Conservation (phyloP, 2,797 vertebrate genomes). For the Macropus fuliginosus region DNA sequence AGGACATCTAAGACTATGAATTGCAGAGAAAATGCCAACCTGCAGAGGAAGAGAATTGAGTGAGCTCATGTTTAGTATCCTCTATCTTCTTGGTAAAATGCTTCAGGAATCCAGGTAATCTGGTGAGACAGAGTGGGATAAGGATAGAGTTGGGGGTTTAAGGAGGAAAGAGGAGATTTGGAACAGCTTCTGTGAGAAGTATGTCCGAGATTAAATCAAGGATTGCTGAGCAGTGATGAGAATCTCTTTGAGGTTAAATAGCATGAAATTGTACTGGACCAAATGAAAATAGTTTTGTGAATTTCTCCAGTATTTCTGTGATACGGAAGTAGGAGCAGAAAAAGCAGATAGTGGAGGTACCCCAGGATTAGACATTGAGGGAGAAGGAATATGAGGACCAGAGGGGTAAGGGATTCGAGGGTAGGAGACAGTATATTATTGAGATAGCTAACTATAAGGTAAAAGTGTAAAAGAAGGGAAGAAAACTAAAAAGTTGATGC, state of each 20-base stretch:
- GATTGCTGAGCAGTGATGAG: background rate
- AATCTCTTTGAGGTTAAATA: background rate
- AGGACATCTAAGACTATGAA: background rate
- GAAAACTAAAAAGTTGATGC: background rate
- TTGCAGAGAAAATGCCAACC: background rate
- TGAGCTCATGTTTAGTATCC: background rate
- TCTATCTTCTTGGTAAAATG: background rate
- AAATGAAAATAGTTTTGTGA: background rate
- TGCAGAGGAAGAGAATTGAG: background rate
- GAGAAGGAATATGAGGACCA: background rate
- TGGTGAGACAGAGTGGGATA: background rate
- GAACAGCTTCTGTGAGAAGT: background rate
- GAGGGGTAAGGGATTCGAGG: background rate
- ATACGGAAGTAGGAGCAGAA: background rate
- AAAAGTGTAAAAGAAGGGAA: background rate
- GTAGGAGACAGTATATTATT: background rate
- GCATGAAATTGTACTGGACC: background rate
- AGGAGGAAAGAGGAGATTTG: background rate
- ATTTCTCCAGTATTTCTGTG: background rate
- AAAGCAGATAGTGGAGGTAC: background rate
- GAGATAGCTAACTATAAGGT: background rate
- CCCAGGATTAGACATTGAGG: background rate
- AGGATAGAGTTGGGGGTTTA: background rate
- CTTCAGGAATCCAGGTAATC: background rate
- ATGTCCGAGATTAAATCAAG: background rate